Base-by-base conservation (phyloP, 2,797 vertebrate species). In the Hydrolagus colliei region DNA sequence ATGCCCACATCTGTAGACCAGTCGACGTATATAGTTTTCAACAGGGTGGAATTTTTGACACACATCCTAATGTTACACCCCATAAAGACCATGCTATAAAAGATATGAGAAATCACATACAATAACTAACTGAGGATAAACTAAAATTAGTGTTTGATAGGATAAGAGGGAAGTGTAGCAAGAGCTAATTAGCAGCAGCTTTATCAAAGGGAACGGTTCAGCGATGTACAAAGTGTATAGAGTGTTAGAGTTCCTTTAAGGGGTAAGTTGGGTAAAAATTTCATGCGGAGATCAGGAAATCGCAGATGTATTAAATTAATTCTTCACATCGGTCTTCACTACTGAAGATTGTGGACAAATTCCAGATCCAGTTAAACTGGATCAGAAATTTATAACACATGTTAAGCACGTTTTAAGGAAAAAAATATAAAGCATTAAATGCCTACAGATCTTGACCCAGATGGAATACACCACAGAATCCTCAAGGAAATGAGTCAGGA, bases 401-500 rank as follows among this genome's bases (percentile, higher is more conserved):
- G 79, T 84, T 35, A 6, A 71, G n/a, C 79, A 84, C 41, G 79
- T 84, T 63, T 71, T 68, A 67, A 22, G 27, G 12, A 71, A 32
- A 52, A 52, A 10, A 84, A 71, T 32, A 35, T 16, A 84, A 84
- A 41, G 65, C 32, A 4, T 9, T 71, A 41, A 52, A 71, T 13
- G 65, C 41, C 16, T 35, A 35, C 79, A 71, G 27, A 68, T 84
- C 79, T 71, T 35, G 65, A 84, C 35, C 63, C 79, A 68, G 65
- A 67, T 52, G 79, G 65, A 67, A 84, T 18, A 32, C 68, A 82
- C 32, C 63, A 20, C 27, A 68, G 27, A 68, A 82, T 82, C 68
- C 71, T 68, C 9, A 68, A 84, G 79, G 79, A 84, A 84, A 71
- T 71, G 79, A 84, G 79, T 71, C 63, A 84, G 79, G 79, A 84